Percentiles rank a stretch among this genome's conserved stretches.
Evolutionary conservation across 30 jellyfish, hydroid and myxozoan genomes (phyloP).

Genomic region (Chrysaora quinquecirrha): DNA sequence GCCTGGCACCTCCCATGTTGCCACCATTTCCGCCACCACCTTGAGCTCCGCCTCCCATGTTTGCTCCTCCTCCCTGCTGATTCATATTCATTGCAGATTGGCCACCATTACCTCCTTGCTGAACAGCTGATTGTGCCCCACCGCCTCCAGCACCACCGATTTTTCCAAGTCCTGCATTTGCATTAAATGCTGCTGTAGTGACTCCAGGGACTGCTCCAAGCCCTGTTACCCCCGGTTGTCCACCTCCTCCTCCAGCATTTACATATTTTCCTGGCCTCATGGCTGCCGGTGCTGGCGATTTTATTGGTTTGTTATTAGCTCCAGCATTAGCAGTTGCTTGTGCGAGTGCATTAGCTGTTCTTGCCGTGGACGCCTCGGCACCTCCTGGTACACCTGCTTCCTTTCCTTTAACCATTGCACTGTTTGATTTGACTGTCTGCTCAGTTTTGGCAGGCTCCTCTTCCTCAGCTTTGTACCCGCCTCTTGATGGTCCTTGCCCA

Average conservation of each 20-base stretch:
- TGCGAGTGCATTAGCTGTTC: conserved; percentile 34
- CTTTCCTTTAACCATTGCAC: conserved; percentile 55
- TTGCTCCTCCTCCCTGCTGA: not conserved
- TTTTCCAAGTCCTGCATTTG: conserved; percentile 67
- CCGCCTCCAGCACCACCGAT: conserved; percentile 59
- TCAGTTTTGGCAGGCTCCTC: not conserved
- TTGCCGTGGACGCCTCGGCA: conserved; percentile 52
- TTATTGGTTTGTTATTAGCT: conserved; percentile 11
- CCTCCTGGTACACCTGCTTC: conserved; percentile 75
- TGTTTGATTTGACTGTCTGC: not conserved
- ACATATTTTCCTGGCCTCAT: conserved; percentile 27
- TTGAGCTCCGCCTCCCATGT: conserved; percentile 13
- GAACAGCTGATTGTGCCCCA: conserved; percentile 46
- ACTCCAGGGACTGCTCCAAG: conserved; percentile 73
- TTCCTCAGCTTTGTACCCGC: conserved; percentile 42
- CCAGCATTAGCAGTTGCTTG: conserved; percentile 40
- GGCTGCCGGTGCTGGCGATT: conserved; percentile 27
- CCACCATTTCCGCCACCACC: conserved; percentile 59
- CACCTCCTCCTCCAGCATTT: not conserved
- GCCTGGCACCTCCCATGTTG: conserved; percentile 9
- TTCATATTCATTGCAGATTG: conserved; percentile 28
- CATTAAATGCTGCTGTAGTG: conserved; percentile 56
- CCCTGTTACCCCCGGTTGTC: conserved; percentile 54
- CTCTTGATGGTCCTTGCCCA: conserved; percentile 73
- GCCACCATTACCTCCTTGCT: conserved; percentile 80